A percentile compares a stretch with the other conserved stretches of the same genome.
Conservation (phyloP, 2,113 vertebrate species). For the Hylia prasina region DNA sequence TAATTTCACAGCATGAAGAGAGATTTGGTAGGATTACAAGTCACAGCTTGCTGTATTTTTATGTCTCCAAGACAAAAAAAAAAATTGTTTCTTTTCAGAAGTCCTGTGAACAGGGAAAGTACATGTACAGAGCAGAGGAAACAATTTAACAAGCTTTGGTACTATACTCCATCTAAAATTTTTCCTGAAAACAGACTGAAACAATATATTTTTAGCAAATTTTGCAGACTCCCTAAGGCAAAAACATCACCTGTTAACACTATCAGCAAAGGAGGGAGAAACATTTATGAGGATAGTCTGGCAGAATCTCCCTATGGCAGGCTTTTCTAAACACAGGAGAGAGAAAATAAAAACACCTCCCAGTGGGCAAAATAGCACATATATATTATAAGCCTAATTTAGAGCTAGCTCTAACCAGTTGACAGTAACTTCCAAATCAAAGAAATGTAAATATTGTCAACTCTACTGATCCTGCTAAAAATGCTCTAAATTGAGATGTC, state of each 20-base stretch:
- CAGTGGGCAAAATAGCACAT: neutral
- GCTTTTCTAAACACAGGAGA: neutral
- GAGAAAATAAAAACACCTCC: neutral
- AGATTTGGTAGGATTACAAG: neutral
- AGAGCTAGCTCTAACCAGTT: neutral
- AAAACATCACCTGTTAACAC: neutral
- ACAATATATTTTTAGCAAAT: neutral
- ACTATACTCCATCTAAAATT: neutral
- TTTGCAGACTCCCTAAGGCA: neutral
- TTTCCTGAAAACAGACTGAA: neutral
- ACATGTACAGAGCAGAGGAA: neutral
- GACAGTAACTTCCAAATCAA: neutral
- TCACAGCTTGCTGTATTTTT: neutral
- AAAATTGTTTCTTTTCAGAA: neutral
- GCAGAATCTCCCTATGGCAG: neutral
- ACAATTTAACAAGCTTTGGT: neutral
- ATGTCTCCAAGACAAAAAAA: neutral
- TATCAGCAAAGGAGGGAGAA: neutral
- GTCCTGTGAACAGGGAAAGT: neutral
- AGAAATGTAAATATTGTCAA: neutral
- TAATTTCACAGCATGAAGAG: neutral
- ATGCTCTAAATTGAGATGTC: neutral
- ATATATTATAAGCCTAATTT: neutral
- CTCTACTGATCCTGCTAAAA: neutral
- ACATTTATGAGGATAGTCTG: neutral